These are phyloP conservation scores for Eueremaeus valkanovi DNA, from an alignment of 2,888 invertebrate genomes.

Conservation along the genomic window DNA sequence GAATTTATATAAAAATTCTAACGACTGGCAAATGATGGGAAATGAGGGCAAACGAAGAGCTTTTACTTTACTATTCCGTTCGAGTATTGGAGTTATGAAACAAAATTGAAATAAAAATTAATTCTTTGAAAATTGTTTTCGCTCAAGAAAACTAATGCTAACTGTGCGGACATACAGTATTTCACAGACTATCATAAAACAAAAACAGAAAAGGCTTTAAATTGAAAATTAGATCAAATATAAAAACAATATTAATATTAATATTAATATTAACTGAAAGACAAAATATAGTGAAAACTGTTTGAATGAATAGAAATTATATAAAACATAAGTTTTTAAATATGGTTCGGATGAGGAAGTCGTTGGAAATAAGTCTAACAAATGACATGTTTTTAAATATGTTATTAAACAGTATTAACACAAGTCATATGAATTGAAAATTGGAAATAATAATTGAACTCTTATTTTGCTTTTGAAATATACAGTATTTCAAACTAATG, in stretches of 20 bases:
- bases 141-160: background rate
- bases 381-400: constrained; percentile 3
- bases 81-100: background rate
- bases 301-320: background rate
- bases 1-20: background rate
- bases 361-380: background rate
- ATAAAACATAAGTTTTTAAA: background rate
- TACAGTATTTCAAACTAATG: no score
- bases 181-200: background rate
- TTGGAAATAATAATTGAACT: no score
- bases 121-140: background rate
- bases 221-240: constrained; percentile 12
- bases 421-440: no score
- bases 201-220: background rate
- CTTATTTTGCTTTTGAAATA: no score
- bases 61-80: background rate
- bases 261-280: background rate
- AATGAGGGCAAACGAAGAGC: background rate
- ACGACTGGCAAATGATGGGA: background rate
- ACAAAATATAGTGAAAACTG: background rate
- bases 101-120: background rate
- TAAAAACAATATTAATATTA: background rate
- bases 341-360: constrained; percentile 11
- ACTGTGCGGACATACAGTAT: background rate
- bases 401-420: no score